phyloP scores from a whole-genome alignment of 1,140 invertebrate genomes.

The Temnothorax longispinosus region DNA sequence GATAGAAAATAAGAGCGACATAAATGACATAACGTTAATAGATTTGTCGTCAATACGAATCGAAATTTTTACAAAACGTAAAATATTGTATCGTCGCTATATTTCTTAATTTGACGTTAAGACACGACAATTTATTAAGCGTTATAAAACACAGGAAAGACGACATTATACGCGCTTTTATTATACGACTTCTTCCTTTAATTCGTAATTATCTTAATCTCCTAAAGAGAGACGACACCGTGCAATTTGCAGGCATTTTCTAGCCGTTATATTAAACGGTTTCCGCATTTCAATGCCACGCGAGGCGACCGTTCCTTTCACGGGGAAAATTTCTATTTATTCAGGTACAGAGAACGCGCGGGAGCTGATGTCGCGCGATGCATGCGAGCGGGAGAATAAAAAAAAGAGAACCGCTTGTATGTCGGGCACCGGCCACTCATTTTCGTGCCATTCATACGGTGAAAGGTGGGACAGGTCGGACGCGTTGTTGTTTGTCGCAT shows the following conservation, averaged over 20 bases:
- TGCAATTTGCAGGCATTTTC: constrained; percentile 61
- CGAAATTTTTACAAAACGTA: neutral
- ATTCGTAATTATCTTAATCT: constrained; percentile 55
- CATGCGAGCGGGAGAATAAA: neutral
- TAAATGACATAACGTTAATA: neutral
- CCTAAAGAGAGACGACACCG: neutral
- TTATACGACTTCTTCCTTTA: neutral
- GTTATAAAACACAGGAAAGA: neutral
- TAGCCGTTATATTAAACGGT: constrained; percentile 55
- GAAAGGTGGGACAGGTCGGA: constrained; percentile 47
- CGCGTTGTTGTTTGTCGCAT: constrained; percentile 56
- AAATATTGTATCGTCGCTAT: neutral
- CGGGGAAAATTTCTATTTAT: constrained; percentile 63
- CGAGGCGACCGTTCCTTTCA: constrained; percentile 45
- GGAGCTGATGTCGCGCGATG: neutral
- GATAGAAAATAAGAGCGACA: neutral
- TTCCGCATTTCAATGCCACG: constrained; percentile 51
- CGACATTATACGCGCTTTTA: neutral
- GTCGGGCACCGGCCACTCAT: neutral
- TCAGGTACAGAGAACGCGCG: constrained; percentile 27
- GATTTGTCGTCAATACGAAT: neutral
- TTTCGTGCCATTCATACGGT: constrained; percentile 52
- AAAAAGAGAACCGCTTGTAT: neutral
- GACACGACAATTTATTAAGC: neutral
- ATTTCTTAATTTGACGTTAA: neutral